Base-by-base conservation (phyloP, 2,888 invertebrate species). In the Suillia variegata region DNA sequence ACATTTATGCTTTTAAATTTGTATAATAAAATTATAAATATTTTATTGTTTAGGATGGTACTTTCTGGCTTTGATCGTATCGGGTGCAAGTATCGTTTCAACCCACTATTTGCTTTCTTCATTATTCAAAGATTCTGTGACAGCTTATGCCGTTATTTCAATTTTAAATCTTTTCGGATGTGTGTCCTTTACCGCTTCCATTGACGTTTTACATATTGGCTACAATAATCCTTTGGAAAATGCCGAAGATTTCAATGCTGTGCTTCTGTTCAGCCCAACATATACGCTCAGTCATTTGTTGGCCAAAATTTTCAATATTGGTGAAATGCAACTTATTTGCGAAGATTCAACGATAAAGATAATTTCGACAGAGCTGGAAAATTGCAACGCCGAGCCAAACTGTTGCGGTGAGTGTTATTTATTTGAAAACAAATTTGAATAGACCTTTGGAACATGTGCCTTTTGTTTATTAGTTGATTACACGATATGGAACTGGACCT, bases 101-200 rank as follows among this genome's bases (percentile, higher is more conserved):
- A 62, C 1, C n/a, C 66, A 4, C 4, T 71, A 69, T 18, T 21
- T 66, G 2, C 3, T 67, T 0, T 60, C 66, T 1, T 45, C 86
- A 67, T 51, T 87, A 3, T 91, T 91, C 77, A 82, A 83, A 6
- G 85, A 88, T 4, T 89, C 92, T 2, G 38, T 52, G 1, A 22
- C 47, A 20, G 69, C 58, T 6, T 71, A 42, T 15, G 56, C 66
- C n/a, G 1, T 49, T n/a, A n/a, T n/a, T n/a, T n/a, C n/a, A n/a
- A n/a, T n/a, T n/a, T n/a, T n/a, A n/a, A n/a, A n/a, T n/a, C n/a
- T n/a, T n/a, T n/a, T n/a, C n/a, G n/a, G n/a, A n/a, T n/a, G n/a
- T n/a, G n/a, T n/a, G n/a, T n/a, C n/a, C n/a, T n/a, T n/a, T n/a
- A n/a, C n/a, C n/a, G n/a, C n/a, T n/a, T n/a, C n/a, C n/a, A n/a